Evolutionary conservation across 2,888 invertebrate genomes (phyloP), one percentile per base, ranked within the genome.

Genomic region (Biston stratarius): DNA sequence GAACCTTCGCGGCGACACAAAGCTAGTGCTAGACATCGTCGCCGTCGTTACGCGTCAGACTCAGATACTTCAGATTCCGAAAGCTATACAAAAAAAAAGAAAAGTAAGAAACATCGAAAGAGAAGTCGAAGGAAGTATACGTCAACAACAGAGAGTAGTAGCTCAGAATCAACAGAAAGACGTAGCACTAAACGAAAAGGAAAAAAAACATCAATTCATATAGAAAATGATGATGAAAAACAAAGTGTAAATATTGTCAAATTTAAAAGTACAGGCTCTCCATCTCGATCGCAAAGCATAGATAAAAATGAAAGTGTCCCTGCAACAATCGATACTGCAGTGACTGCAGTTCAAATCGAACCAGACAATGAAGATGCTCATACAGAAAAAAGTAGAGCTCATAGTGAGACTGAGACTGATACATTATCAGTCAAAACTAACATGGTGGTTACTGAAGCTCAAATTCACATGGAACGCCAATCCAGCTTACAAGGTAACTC

Each of bases 371-470:
- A 82, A 59, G 86, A 83, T 61, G 77, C 74, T 55, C 81, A 83
- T 76, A 68, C 79, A 36, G 70, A 76, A 40, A 92, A 89, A 80
- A 83, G 77, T 71, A 86, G 85, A 77, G 81, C 83, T 24, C 85
- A 84, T 9, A 94, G 92, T 84, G 94, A 91, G 84, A 94, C 88
- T 59, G 94, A 94, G 83, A 93, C 92, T 0, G 94, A 94, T 71
- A 92, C 91, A 7, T 73, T 91, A 67, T 94, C 94, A 34, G 85
- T 94, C 6, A 91, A 94, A 81, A 92, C 94, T 6, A 94, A 93
- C 71, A 92, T 92, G 89, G 85, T 94, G 52, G 88, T 91, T 58
- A 94, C 94, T 9, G 94, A 94, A 88, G 94, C 94, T 34, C 92
- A 94, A 85, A 91, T 94, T 71, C 94, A 94, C 66, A 90, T 93